Evolutionary conservation across 2,888 invertebrate genomes (phyloP).

Genomic region (Gasteruption jaculator): DNA sequence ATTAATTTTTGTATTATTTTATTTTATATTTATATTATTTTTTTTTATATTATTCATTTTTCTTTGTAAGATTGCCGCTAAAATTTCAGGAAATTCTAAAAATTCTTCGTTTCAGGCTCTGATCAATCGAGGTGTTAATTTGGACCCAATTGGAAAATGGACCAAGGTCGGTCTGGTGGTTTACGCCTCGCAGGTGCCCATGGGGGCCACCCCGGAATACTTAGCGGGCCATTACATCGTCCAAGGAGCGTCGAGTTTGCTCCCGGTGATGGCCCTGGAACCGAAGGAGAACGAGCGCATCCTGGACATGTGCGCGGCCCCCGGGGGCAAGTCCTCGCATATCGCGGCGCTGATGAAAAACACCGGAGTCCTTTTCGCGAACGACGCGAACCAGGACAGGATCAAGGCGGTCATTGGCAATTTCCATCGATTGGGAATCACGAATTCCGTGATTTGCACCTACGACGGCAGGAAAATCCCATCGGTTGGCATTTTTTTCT

Average conservation of each 20-base stretch:
- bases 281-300: constrained; percentile 94
- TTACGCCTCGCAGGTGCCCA: constrained; percentile 91
- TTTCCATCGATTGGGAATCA: constrained; percentile 91
- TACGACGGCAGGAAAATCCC: constrained; percentile 88
- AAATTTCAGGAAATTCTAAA: background rate
- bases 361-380: constrained; percentile 92
- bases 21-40: background rate
- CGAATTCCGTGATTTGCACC: constrained; percentile 85
- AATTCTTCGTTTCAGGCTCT: constrained; percentile 59
- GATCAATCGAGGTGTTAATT: constrained; percentile 94
- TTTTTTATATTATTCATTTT: background rate
- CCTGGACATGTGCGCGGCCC: constrained; percentile 96
- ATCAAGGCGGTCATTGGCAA: constrained; percentile 93
- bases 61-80: constrained; percentile 4
- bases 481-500: constrained; percentile 53
- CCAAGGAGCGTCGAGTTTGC: constrained; percentile 92
- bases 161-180: constrained; percentile 96
- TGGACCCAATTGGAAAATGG: constrained; percentile 98
- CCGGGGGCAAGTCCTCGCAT: constrained; percentile 98
- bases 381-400: constrained; percentile 88
- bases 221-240: constrained; percentile 96
- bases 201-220: constrained; percentile 99
- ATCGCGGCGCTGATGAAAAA: constrained; percentile 98
- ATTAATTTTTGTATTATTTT: constrained; percentile 1
- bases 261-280: constrained; percentile 97